phyloP scores from a whole-genome alignment of 2,888 invertebrate species.

The Xylota sylvarum region DNA sequence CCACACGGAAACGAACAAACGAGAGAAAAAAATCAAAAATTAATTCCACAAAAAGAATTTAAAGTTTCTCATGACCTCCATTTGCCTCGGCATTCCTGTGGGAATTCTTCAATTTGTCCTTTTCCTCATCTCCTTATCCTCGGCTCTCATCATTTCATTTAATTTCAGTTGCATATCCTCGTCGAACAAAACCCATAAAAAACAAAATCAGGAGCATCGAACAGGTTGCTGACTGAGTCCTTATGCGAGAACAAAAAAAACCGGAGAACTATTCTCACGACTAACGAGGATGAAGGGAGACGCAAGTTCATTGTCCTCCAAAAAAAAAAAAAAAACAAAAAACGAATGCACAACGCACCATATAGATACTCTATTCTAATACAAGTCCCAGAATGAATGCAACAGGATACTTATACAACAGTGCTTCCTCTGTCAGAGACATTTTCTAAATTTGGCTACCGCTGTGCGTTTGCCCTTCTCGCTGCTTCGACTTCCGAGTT shows the following conservation, averaged over 20 bases:
- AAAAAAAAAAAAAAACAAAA: slow-evolving; percentile 9
- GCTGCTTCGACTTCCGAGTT: slow-evolving; percentile 67
- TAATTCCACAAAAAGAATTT: slow-evolving; percentile 48
- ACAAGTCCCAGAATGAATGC: slow-evolving; percentile 52
- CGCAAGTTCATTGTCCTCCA: slow-evolving; percentile 65
- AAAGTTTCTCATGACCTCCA: slow-evolving; percentile 69
- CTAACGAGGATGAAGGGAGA: slow-evolving; percentile 26
- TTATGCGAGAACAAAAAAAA: slow-evolving; percentile 24
- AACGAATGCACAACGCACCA: slow-evolving; percentile 23
- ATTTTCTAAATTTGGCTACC: slow-evolving; percentile 72
- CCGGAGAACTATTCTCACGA: slow-evolving; percentile 62
- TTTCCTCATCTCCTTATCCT: slow-evolving; percentile 47
- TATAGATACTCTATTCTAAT: slow-evolving; percentile 48
- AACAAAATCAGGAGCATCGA: slow-evolving; percentile 62
- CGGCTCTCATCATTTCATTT: slow-evolving; percentile 29
- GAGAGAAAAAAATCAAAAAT: slow-evolving; percentile 34
- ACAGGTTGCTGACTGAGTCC: slow-evolving; percentile 71
- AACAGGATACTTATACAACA: slow-evolving; percentile 49
- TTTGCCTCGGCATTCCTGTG: slow-evolving; percentile 72
- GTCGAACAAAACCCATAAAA: slow-evolving; percentile 34
- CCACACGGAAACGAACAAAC: slow-evolving; percentile 4
- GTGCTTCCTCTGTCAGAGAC: slow-evolving; percentile 34
- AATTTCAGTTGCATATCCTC: slow-evolving; percentile 46
- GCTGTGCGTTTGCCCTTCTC: slow-evolving; percentile 60
- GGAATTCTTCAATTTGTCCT: slow-evolving; percentile 74